A percentile compares a stretch with the other conserved stretches of the same genome.
Conservation (phyloP, 2,888 invertebrate genomes). For the Caenorhabditis drosophilae region DNA sequence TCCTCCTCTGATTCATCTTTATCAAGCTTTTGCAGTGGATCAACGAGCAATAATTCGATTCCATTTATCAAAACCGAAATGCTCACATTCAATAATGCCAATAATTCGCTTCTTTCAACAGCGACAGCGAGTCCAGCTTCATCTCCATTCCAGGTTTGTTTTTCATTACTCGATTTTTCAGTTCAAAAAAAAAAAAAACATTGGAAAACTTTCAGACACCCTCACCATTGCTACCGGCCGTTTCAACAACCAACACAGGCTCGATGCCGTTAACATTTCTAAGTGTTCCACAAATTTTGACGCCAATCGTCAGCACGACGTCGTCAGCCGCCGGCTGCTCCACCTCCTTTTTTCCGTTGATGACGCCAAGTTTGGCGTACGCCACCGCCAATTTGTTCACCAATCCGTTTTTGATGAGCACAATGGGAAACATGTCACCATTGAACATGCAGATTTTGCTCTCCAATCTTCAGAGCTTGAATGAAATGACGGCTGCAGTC, state of each 20-base stretch:
- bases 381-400: conserved; percentile 5
- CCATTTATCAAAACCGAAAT: too few relatives aligned
- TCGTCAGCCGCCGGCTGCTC: conserved; percentile 1
- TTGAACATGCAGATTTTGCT: conserved; percentile 28
- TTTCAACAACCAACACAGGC: conserved; percentile 2
- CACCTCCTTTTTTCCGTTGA: conserved; percentile 8
- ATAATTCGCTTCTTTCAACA: too few relatives aligned
- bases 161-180: neutral
- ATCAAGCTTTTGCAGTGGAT: too few relatives aligned
- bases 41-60: too few relatives aligned
- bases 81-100: too few relatives aligned
- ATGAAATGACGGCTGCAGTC: conserved; percentile 15
- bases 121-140: conserved; percentile 2
- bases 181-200: neutral
- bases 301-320: neutral
- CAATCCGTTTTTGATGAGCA: conserved; percentile 25
- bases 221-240: conserved; percentile 16
- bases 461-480: conserved; percentile 14
- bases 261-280: conserved; percentile 8
- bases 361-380: conserved; percentile 10
- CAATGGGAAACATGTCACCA: neutral
- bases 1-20: conserved; percentile 2
- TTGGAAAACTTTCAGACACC: conserved; percentile 20
- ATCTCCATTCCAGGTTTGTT: conserved; percentile 13
- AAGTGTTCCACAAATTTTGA: conserved; percentile 11